Percentiles rank a stretch among this genome's conserved stretches.
These are phyloP conservation scores for Pimephales promelas DNA, from an alignment of 2,113 vertebrate genomes.

Conservation along the genomic window DNA sequence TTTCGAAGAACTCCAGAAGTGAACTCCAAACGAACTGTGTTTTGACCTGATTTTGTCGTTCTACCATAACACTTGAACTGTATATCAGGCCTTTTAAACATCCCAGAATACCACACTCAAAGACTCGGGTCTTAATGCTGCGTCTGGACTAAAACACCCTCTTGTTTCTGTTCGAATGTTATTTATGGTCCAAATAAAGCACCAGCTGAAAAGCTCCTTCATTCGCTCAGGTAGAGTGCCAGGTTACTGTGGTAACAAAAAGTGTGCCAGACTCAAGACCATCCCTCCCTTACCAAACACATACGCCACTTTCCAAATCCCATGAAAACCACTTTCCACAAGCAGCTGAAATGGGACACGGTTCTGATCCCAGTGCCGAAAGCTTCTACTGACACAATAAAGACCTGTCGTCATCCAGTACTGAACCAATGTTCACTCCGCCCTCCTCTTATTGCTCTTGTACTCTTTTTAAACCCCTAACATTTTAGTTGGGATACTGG, in stretches of 20 bases:
- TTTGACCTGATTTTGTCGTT: no score
- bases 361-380: slow-evolving; percentile 62
- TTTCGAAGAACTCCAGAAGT: no score
- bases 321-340: slow-evolving; percentile 62
- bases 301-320: slow-evolving; percentile 52
- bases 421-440: not conserved
- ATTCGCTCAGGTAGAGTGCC: slow-evolving; percentile 67
- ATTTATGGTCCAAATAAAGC: slow-evolving; percentile 71
- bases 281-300: no score
- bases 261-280: slow-evolving; percentile 71
- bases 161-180: slow-evolving; percentile 56
- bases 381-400: slow-evolving; percentile 65
- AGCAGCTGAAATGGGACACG: slow-evolving; percentile 65
- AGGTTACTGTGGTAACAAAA: slow-evolving; percentile 70
- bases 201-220: slow-evolving; percentile 73
- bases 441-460: not conserved
- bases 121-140: not conserved
- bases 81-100: no score
- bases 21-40: no score
- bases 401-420: slow-evolving; percentile 58
- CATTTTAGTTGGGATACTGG: not conserved
- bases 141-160: slow-evolving; percentile 63
- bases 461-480: slow-evolving; percentile 8
- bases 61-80: no score
- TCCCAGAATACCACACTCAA: no score